Conservation (phyloP, 2,113 vertebrate species). For the Dendrocopos noguchii region DNA sequence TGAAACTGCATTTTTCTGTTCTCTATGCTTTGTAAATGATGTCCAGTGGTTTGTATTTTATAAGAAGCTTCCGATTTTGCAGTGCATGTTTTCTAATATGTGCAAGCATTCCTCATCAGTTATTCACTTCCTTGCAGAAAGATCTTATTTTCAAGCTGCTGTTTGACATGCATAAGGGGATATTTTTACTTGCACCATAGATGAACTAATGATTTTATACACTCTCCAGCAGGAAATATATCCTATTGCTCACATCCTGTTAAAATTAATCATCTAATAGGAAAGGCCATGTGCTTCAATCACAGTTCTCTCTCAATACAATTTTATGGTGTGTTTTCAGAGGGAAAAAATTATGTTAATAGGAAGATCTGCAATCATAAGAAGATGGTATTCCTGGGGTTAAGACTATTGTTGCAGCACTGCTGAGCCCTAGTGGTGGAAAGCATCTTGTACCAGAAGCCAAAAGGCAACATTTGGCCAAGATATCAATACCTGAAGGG, state of each 20-base stretch:
- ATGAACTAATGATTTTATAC: not conserved
- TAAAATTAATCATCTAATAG: conserved; percentile 43
- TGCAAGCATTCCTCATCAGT: not conserved
- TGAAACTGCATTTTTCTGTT: not conserved
- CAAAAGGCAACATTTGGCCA: not conserved
- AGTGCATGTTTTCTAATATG: not conserved
- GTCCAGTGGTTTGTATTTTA: not conserved
- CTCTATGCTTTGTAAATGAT: not conserved
- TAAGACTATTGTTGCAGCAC: not conserved
- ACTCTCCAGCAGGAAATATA: not conserved
- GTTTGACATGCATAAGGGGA: not conserved
- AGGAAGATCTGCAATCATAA: not conserved
- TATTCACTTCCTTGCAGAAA: not conserved
- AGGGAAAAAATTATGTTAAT: not conserved
- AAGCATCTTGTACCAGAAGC: not conserved
- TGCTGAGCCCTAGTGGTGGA: conserved; percentile 5
- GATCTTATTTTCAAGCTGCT: not conserved
- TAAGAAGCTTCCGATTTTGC: not conserved
- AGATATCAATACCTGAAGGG: not conserved
- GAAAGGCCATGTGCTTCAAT: conserved; percentile 39
- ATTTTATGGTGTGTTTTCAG: not conserved
- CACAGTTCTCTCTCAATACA: not conserved
- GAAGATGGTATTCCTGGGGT: not conserved
- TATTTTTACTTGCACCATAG: not conserved
- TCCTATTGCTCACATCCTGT: not conserved